Base-by-base conservation (phyloP, 2,113 vertebrate species). In the Candoia aspera region DNA sequence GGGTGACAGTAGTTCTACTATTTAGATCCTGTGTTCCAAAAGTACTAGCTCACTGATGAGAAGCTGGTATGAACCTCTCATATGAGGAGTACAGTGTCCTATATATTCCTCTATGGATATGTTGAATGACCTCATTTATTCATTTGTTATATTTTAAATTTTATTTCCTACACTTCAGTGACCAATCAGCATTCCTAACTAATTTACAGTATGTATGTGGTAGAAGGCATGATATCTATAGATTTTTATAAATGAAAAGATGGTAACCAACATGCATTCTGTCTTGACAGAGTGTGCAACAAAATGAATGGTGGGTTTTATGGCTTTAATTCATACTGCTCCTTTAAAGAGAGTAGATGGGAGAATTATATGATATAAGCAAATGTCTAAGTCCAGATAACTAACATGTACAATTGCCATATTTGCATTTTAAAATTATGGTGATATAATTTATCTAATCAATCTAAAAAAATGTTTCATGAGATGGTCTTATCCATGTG, bases 341-440 rank as follows among this genome's bases (percentile, higher is more conserved):
- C 29, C 19, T 53, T 91, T 53, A 62, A 91, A 29, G 53, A 89
- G 3, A 12, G 6, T n/a, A n/a, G 12, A 55, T 26, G 53, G 54
- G 15, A 53, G 19, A 86, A 62, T 54, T 26, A n/a, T 64, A 79
- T 49, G 9, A 58, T 46, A 73, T 55, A 68, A 91, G 73, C 90
- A 91, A 87, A 73, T 87, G 37, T 26, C 23, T 26, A 68, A n/a
- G 13, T 87, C 23, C 21, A 55, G 8, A 53, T 23, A n/a, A 21
- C 13, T 58, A 79, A 59, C 29, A 84, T 55, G 83, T 89, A 55
- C 87, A 85, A 62, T 89, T 89, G 58, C 46, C 46, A 62, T 92
- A 84, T 89, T 85, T 93, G 79, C 58, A 89, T 88, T 93, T 89
- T 62, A 64, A 88, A 93, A 93, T 37, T 90, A 93, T 87, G 58